phyloP scores from a whole-genome alignment of 1,140 invertebrate genomes.

The Caenorhabditis briggsae region DNA sequence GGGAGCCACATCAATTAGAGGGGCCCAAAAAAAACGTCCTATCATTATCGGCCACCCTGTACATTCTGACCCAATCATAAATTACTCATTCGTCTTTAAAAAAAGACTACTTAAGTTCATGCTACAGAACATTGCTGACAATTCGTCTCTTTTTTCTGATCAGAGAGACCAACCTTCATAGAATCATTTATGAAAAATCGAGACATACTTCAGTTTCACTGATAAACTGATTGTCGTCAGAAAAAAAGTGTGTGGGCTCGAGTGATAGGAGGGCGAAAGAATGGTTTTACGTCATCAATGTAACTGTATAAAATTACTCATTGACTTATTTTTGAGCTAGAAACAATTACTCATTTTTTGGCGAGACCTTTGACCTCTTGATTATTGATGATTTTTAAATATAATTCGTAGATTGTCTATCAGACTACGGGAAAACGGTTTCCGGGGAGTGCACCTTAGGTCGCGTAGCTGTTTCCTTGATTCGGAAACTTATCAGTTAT shows the following conservation, averaged over 20 bases:
- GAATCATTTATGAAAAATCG: not conserved
- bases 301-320: not conserved
- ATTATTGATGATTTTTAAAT: not conserved
- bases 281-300: not conserved
- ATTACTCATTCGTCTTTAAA: too few relatives aligned
- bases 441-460: not conserved
- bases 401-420: not conserved
- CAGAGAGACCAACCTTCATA: not conserved
- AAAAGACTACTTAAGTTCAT: too few relatives aligned
- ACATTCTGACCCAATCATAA: too few relatives aligned
- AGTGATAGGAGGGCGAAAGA: not conserved
- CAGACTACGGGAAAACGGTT: not conserved
- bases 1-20: too few relatives aligned
- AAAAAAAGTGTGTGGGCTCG: not conserved
- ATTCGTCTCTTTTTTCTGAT: not conserved
- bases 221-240: slow-evolving; percentile 9
- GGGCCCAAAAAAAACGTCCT: too few relatives aligned
- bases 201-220: slow-evolving; percentile 34
- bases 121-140: not conserved
- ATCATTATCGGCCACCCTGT: too few relatives aligned
- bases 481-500: slow-evolving; percentile 11
- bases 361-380: not conserved
- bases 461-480: not conserved
- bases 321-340: slow-evolving; percentile 26
- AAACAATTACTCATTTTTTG: not conserved